phyloP scores from a whole-genome alignment of 1,140 invertebrate species.

The Apocrypta bakeri region DNA sequence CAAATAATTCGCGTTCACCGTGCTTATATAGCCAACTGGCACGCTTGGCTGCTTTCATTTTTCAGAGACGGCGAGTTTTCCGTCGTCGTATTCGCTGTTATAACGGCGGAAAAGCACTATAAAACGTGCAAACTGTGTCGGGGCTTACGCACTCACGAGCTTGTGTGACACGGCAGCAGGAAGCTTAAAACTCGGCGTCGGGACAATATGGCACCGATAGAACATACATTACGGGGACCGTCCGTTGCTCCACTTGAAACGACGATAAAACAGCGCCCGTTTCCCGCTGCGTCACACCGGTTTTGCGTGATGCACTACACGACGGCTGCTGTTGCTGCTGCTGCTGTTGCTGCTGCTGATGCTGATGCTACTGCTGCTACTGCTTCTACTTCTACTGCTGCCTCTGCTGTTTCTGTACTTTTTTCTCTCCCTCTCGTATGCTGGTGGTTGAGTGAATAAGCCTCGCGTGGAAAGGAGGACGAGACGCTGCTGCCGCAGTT shows the following conservation, averaged over 20 bases:
- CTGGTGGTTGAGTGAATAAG: background rate
- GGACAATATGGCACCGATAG: slow-evolving; percentile 44
- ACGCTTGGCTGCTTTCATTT: slow-evolving; percentile 15
- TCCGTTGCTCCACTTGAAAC: slow-evolving; percentile 21
- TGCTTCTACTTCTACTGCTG: no score
- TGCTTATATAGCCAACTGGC: background rate
- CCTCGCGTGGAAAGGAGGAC: background rate
- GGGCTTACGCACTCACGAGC: background rate
- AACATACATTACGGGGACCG: slow-evolving; percentile 32
- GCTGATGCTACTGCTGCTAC: background rate
- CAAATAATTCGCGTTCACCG: background rate
- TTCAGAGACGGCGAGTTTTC: slow-evolving; percentile 27
- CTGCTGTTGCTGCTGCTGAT: background rate
- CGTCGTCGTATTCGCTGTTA: slow-evolving; percentile 4
- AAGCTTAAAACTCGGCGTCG: slow-evolving; percentile 43
- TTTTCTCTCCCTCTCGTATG: background rate
- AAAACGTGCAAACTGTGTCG: slow-evolving; percentile 44
- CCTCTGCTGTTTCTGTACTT: background rate
- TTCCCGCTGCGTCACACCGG: slow-evolving; percentile 5
- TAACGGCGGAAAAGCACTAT: slow-evolving; percentile 31
- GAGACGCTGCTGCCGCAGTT: background rate
- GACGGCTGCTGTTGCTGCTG: background rate
- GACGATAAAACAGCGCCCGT: slow-evolving; percentile 37
- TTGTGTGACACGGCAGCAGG: slow-evolving; percentile 7
- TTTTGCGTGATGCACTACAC: background rate